These are phyloP conservation scores for Zele albiditarsus DNA, from an alignment of 2,888 invertebrate species.

Conservation along the genomic window DNA sequence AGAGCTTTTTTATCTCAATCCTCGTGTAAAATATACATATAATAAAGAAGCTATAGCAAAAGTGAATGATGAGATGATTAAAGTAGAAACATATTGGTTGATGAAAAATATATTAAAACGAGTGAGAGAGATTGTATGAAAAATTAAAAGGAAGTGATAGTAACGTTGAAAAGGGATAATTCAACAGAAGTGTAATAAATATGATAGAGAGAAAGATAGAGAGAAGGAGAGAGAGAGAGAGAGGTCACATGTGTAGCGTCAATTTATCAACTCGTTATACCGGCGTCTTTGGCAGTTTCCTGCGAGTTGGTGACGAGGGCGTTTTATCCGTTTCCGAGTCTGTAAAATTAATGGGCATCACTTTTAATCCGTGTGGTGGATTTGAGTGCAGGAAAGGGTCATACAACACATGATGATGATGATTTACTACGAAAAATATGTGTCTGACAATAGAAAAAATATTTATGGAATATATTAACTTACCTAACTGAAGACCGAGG, in stretches of 20 bases:
- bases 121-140: constrained; percentile 17
- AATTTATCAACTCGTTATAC: constrained; percentile 83
- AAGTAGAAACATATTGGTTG: constrained; percentile 37
- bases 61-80: constrained; percentile 16
- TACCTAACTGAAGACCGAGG: constrained; percentile 79
- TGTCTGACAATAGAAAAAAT: neutral
- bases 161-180: constrained; percentile 26
- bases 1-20: neutral
- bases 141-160: constrained; percentile 22
- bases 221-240: constrained; percentile 75
- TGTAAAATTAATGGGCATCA: constrained; percentile 73
- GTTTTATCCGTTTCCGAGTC: constrained; percentile 91
- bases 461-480: constrained; percentile 49
- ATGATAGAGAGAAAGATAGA: constrained; percentile 73
- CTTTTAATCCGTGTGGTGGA: constrained; percentile 9
- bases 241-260: constrained; percentile 77
- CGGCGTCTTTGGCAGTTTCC: constrained; percentile 97
- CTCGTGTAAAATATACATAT: constrained; percentile 24
- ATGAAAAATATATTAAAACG: constrained; percentile 25
- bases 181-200: constrained; percentile 44
- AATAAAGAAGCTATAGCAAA: constrained; percentile 28
- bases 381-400: neutral
- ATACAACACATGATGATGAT: neutral
- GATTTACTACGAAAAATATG: neutral
- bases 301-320: constrained; percentile 91